A percentile compares a stretch with the other conserved stretches of the same genome.
These are phyloP conservation scores for Syrphus vitripennis DNA, from an alignment of 2,888 invertebrate genomes.

Conservation along the genomic window DNA sequence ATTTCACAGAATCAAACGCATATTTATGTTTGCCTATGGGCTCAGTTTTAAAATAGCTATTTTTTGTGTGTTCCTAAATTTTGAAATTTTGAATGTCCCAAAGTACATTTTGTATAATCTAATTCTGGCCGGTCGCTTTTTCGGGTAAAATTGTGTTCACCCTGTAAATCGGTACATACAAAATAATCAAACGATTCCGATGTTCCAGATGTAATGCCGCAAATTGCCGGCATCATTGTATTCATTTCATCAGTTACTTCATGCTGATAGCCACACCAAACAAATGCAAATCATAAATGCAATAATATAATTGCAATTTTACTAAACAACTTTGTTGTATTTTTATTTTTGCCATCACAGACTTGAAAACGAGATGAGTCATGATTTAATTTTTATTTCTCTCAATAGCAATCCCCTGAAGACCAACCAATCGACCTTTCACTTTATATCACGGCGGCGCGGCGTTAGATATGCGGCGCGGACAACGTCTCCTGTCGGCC, in stretches of 20 bases:
- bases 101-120: too few relatives aligned
- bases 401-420: constrained; percentile 39
- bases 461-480: constrained; percentile 10
- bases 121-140: too few relatives aligned
- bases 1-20: not conserved
- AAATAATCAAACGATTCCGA: constrained; percentile 38
- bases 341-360: not conserved
- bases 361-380: constrained; percentile 42
- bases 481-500: not conserved
- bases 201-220: not conserved
- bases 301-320: constrained; percentile 53
- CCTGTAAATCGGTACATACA: not conserved
- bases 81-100: too few relatives aligned
- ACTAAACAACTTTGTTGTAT: constrained; percentile 24
- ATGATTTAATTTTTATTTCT: constrained; percentile 23
- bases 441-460: constrained; percentile 42
- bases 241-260: constrained; percentile 7
- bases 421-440: constrained; percentile 57
- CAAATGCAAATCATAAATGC: constrained; percentile 49
- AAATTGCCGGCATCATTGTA: not conserved
- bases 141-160: not conserved
- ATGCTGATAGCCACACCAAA: not conserved
- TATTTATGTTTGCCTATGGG: too few relatives aligned
- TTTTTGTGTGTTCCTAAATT: too few relatives aligned
- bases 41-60: too few relatives aligned